Percentiles rank a stretch among this genome's conserved stretches.
Conservation (phyloP, 1,140 invertebrate genomes). For the Diploscapter pachys region DNA sequence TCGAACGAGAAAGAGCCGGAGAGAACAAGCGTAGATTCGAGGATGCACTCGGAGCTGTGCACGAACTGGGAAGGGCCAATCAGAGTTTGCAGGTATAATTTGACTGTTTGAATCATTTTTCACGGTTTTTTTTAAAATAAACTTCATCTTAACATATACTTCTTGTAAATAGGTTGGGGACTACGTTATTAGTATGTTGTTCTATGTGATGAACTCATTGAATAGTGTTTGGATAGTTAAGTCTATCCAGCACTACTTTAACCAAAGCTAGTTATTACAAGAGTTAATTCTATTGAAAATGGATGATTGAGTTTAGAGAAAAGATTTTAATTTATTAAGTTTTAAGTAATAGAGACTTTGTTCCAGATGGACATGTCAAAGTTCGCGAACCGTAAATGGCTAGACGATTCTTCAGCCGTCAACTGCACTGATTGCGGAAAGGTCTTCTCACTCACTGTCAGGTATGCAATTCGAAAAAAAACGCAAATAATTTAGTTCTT, state of each 20-base stretch:
- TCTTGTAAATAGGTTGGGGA: conserved; percentile 1
- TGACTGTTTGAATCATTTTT: background rate
- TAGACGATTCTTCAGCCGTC: conserved; percentile 38
- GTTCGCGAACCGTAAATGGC: conserved; percentile 35
- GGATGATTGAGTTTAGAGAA: background rate
- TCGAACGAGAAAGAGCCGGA: conserved; percentile 37
- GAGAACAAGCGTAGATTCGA: conserved; percentile 42
- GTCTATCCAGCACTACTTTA: no score
- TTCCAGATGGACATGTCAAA: conserved; percentile 39
- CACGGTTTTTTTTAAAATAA: background rate
- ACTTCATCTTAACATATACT: background rate
- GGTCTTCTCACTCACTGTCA: conserved; percentile 31
- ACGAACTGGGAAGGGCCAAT: conserved; percentile 42
- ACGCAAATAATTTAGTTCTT: no score
- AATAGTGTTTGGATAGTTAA: no score
- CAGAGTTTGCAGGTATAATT: conserved; percentile 38
- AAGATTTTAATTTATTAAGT: background rate
- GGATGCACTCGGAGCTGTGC: conserved; percentile 41
- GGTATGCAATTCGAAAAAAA: background rate
- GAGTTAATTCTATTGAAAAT: background rate
- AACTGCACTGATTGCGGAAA: conserved; percentile 39
- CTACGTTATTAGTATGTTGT: background rate
- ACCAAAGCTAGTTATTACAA: background rate
- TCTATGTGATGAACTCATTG: no score
- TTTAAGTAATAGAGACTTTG: conserved; percentile 2